Evolutionary conservation across 2,113 vertebrate genomes (phyloP), one percentile per base, ranked within the genome.

Genomic region (Alethe diademata): DNA sequence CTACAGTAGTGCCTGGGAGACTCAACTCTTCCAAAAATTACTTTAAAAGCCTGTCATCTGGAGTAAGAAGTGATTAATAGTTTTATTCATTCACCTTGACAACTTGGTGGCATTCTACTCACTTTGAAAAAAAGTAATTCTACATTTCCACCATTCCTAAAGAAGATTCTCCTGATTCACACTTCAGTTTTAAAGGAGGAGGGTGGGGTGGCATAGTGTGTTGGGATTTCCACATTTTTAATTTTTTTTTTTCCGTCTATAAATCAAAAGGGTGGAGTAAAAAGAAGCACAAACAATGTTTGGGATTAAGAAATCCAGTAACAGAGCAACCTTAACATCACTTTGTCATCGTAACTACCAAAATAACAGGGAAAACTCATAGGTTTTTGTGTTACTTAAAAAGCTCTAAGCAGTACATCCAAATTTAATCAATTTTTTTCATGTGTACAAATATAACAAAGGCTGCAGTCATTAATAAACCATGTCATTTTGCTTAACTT

Each of bases 401-500:
- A 43, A 69, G 51, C 22, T 86, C n/a, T 72, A 93, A 72, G 36
- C n/a, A 61, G 70, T 45, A 51, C 35, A 90, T 61, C 14, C 58
- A 65, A 69, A 90, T 76, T 65, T 57, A 91, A 76, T 70, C 19
- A 3, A 6, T 69, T 88, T 90, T 26, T 23, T 88, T 60, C 19
- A n/a, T 45, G 62, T 48, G 42, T 57, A 61, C 62, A 25, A 56
- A 64, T 17, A 60, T 61, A 93, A 79, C 40, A 91, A 93, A 86
- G n/a, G 50, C 54, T 76, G n/a, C 9, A 92, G 54, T 70, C 58
- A 91, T 86, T 88, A 95, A 86, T 83, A 88, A 95, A 91, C 18
- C 54, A 86, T 80, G 58, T 61, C 28, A 79, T 76, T 88, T 91
- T 76, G 54, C 69, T 96, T 86, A 80, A 80, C 54, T 91, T 10